phyloP scores from a whole-genome alignment of 1,140 invertebrate species.

The Sycophila sp. region DNA sequence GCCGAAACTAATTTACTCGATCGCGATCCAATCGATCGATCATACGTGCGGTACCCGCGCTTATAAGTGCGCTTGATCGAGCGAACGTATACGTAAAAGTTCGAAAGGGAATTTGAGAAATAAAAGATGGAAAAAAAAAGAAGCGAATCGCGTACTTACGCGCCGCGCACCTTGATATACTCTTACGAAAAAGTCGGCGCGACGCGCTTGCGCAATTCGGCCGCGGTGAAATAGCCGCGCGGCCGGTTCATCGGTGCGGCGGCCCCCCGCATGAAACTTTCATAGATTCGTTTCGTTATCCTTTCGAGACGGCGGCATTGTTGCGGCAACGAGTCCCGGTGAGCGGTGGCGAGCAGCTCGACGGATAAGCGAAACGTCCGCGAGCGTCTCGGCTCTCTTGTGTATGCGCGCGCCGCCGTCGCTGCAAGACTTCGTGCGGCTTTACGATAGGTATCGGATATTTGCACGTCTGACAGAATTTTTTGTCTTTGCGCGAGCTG shows the following conservation, averaged over 20 bases:
- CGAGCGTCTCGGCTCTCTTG: neutral
- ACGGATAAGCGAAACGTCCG: neutral
- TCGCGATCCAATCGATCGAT: neutral
- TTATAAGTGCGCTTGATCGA: too few relatives aligned
- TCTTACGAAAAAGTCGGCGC: neutral
- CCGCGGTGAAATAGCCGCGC: neutral
- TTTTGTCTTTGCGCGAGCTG: neutral
- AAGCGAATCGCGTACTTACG: too few relatives aligned
- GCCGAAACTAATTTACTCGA: neutral
- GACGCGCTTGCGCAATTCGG: neutral
- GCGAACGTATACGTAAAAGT: too few relatives aligned
- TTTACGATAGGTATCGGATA: too few relatives aligned
- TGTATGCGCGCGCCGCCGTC: conserved; percentile 6
- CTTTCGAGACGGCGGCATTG: conserved; percentile 19
- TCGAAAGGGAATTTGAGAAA: too few relatives aligned
- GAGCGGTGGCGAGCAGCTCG: neutral
- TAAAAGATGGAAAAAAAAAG: too few relatives aligned
- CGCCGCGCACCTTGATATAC: neutral
- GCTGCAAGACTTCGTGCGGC: too few relatives aligned
- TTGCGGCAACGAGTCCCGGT: neutral
- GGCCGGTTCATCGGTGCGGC: neutral
- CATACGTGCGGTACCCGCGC: neutral
- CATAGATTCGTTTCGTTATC: conserved; percentile 36
- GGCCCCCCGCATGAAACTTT: conserved; percentile 20
- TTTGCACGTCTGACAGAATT: conserved; percentile 9